Conservation (phyloP, 2,888 invertebrate species). For the Clanis bilineata region DNA sequence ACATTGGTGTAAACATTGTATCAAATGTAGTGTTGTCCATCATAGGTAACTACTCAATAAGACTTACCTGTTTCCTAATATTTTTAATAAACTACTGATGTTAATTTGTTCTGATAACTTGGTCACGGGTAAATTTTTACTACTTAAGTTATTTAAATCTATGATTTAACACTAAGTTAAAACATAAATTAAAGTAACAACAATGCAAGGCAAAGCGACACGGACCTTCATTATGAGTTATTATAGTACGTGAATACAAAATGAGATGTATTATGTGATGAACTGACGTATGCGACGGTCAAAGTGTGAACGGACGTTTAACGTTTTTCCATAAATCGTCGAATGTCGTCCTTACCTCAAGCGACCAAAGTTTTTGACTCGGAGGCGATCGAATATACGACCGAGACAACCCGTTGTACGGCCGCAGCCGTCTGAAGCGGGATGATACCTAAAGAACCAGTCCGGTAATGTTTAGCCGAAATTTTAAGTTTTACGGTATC, state of each 20-base stretch:
- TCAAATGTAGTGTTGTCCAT: neutral
- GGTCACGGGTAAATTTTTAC: neutral
- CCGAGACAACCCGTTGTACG: constrained; percentile 72
- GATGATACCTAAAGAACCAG: constrained; percentile 76
- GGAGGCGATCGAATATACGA: constrained; percentile 73
- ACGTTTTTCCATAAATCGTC: constrained; percentile 30
- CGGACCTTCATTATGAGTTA: constrained; percentile 11
- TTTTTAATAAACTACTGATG: neutral
- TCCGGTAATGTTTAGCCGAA: constrained; percentile 40
- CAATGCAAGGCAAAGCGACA: constrained; percentile 13
- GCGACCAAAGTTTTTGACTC: constrained; percentile 77
- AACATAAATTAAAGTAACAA: constrained; percentile 8
- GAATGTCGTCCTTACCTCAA: constrained; percentile 70
- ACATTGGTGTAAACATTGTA: neutral
- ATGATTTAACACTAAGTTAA: constrained; percentile 5
- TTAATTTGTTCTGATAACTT: neutral
- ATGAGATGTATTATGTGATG: constrained; percentile 20
- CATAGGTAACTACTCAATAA: neutral
- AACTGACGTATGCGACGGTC: constrained; percentile 22
- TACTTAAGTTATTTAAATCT: neutral
- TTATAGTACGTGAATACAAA: constrained; percentile 4
- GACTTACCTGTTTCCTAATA: neutral
- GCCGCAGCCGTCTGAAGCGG: constrained; percentile 73
- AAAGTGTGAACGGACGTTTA: constrained; percentile 20
- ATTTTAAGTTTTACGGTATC: constrained; percentile 1